Conservation (phyloP, 2,113 vertebrate species). For the Semnopithecus entellus region DNA sequence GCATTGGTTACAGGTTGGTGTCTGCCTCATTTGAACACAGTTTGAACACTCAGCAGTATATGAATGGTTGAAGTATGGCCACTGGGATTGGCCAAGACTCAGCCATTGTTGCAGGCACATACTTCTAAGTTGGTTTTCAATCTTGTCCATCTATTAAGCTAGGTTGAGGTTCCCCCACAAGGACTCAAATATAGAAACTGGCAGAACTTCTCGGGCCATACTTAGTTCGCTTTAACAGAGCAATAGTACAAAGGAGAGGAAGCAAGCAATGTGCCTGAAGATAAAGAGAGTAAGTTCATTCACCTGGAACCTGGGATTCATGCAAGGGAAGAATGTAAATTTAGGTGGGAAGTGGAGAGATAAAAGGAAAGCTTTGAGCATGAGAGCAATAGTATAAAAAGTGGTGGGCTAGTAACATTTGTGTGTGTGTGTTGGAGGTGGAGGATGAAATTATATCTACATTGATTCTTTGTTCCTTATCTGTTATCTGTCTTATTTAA, state of each 20-base stretch:
- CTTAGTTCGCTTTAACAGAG: too few species aligned
- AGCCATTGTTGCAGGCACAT: too few species aligned
- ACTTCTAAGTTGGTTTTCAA: too few species aligned
- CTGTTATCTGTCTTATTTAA: not conserved
- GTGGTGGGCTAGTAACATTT: not conserved
- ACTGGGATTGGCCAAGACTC: too few species aligned
- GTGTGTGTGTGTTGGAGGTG: not conserved
- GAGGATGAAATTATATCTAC: not conserved
- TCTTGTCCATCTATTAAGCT: too few species aligned
- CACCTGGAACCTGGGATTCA: not conserved
- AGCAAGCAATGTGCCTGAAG: not conserved
- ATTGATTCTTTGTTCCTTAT: not conserved
- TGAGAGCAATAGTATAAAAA: not conserved
- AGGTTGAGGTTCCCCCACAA: too few species aligned
- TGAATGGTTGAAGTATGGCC: too few species aligned
- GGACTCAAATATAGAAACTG: too few species aligned
- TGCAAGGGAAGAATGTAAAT: not conserved
- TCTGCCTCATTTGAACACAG: too few species aligned
- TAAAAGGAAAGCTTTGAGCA: not conserved
- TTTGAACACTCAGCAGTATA: too few species aligned
- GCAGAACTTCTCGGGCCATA: too few species aligned
- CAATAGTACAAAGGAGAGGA: not conserved
- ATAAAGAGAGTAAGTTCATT: not conserved
- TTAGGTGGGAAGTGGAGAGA: not conserved
- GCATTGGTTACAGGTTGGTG: too few species aligned